Base-by-base conservation (phyloP, 2,113 vertebrate genomes). In the Natator depressus region DNA sequence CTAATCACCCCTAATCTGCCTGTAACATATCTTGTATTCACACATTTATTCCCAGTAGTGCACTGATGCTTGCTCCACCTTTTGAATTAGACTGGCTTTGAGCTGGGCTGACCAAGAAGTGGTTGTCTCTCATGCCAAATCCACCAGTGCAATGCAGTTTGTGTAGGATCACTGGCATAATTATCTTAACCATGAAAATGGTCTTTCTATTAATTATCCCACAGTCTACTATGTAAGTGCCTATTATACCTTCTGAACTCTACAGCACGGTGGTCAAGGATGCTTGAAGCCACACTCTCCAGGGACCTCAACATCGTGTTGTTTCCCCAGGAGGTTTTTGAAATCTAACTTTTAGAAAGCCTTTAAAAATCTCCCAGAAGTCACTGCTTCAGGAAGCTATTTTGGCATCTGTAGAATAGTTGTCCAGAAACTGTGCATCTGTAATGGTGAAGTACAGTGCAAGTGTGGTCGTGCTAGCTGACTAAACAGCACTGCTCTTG, bases 271-370 rank as follows among this genome's bases (percentile, higher is more conserved):
- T 16, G 62, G 14, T 65, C 27, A 65, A 65, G 62, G 62, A 65
- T n/a, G 31, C 31, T 65, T 0, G 1, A 5, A 51, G 20, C 82
- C 82, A n/a, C 59, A 2, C 14, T 7, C 6, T 78, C 13, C 12
- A 78, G 90, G 75, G 55, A 5, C 91, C 49, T 87, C 84, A 59
- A 0, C 24, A 76, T 7, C 47, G 82, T 54, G 51, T 82, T 84
- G 50, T 51, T 49, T 80, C 76, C 72, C 0, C 0, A 72, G 59
- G 5, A 85, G 38, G 57, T 8, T 88, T 94, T 82, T 91, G 22
- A 49, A 79, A 25, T 54, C 2, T 1, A 2, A 19, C 17, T n/a
- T 62, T 62, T 0, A 0, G 11, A 85, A 88, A 25, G 35, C 24
- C 50, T 12, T 82, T 47, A 14, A 25, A 38, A 0, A 35, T 49